Evolutionary conservation across 2,113 vertebrate genomes (phyloP), one percentile per base, ranked within the genome.

Genomic region (Galbula dea): DNA sequence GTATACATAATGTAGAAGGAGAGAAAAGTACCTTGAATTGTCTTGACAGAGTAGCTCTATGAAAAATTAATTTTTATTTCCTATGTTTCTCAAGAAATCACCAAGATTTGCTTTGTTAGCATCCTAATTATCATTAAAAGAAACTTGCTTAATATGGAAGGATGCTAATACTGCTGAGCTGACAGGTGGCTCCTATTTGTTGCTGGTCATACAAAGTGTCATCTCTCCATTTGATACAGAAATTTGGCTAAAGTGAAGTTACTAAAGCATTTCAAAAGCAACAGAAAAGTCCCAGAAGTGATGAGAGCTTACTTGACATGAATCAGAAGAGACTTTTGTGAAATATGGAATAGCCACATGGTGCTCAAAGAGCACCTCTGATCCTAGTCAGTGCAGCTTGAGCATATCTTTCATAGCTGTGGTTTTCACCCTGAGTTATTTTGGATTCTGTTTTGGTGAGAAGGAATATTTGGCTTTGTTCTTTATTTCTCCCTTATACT

Each of bases 1-100:
- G 6, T 71, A 5, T n/a, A 7, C 19, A 4, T 29, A 46, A 66
- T 45, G 18, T 0, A 0, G 3, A 2, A 7, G 0, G 17, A 2
- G 4, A 5, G 11, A 3, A 34, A 22, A 7, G 15, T 57, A 14
- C 37, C 23, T 82, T 57, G 37, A 8, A 58, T 71, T 71, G 29
- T n/a, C 15, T 10, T 41, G 37, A 26, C 1, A 69, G 43, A 79
- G 45, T 34, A 92, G 36, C 39, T 52, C 20, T 83, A 2, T 36
- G 67, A 74, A 72, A 54, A 55, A 46, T 23, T 18, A 39, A 3
- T 34, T 51, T 76, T 76, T 57, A 16, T 83, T 36, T 69, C 39
- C 32, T 83, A 1, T 5, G 0, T 14, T n/a, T 57, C 49, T 83
- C 16, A 72, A 83, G 36, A 65, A 76, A 86, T 14, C 41, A 7